phyloP scores from a whole-genome alignment of 2,797 vertebrate genomes.

The Phalloptychus januarius region DNA sequence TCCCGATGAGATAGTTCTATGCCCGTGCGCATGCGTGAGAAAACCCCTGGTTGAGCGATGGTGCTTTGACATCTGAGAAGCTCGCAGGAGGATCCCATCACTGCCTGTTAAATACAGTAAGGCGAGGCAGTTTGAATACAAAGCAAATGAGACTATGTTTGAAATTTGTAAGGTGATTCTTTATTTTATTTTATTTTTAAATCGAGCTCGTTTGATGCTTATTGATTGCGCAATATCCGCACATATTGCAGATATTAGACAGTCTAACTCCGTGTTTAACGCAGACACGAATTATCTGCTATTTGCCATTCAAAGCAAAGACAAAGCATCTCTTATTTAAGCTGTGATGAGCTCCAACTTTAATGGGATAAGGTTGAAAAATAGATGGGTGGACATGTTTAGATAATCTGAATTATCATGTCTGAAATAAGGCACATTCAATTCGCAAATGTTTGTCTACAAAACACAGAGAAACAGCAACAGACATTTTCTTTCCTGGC shows the following conservation, averaged over 20 bases:
- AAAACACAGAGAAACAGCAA: too few species aligned
- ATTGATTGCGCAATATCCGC: neutral
- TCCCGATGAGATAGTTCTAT: constrained; percentile 64
- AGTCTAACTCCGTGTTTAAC: neutral
- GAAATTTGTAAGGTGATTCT: neutral
- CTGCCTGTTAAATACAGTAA: constrained; percentile 16
- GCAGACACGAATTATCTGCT: neutral
- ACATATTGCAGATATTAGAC: neutral
- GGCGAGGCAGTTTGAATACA: constrained; percentile 20
- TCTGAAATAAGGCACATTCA: neutral
- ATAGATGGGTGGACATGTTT: neutral
- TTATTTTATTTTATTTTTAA: neutral
- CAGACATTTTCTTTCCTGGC: neutral
- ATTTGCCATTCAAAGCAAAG: neutral
- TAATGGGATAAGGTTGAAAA: neutral
- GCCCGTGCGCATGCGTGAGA: constrained; percentile 75
- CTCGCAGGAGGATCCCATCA: constrained; percentile 65
- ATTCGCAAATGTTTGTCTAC: neutral
- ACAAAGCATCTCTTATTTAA: too few species aligned
- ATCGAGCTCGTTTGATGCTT: neutral
- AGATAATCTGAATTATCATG: neutral
- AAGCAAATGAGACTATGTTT: neutral
- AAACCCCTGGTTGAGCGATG: constrained; percentile 69
- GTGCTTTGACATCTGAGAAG: constrained; percentile 66
- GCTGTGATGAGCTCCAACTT: neutral